These are phyloP conservation scores for Acanthosepion esculentum DNA, from an alignment of 2,888 invertebrate genomes.

Conservation along the genomic window DNA sequence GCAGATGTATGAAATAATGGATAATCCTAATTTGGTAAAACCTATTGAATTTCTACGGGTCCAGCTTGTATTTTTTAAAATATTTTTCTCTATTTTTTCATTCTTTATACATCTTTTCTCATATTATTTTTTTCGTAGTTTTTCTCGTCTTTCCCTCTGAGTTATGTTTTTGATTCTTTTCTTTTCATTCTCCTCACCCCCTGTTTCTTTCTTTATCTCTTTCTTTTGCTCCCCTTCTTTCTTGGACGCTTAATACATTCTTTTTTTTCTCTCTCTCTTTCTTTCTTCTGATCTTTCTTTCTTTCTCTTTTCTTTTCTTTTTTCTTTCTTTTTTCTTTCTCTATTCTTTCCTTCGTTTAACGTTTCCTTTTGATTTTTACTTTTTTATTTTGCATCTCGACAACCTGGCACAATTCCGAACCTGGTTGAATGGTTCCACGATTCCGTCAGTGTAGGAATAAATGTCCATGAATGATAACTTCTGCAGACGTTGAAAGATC, in stretches of 20 bases:
- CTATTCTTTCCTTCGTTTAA: neutral
- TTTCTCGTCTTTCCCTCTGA: neutral
- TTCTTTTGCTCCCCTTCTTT: neutral
- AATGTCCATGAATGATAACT: neutral
- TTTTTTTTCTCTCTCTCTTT: neutral
- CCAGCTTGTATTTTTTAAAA: no score
- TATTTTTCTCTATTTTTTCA: no score
- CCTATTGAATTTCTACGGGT: no score
- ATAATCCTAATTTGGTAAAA: no score
- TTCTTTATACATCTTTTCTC: no score
- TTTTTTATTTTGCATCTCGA: neutral
- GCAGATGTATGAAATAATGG: no score
- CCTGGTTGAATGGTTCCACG: neutral
- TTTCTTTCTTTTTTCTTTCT: neutral
- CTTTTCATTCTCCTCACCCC: neutral
- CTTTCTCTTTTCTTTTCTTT: neutral
- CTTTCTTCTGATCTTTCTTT: neutral
- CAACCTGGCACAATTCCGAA: neutral
- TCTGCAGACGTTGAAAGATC: neutral
- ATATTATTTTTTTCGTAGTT: no score
- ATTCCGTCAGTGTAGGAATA: neutral
- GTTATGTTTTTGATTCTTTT: neutral
- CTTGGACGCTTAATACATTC: neutral
- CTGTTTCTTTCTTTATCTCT: neutral
- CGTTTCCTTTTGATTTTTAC: neutral